Evolutionary conservation across 2,113 vertebrate genomes (phyloP).

Genomic region (Prunella himalayana): DNA sequence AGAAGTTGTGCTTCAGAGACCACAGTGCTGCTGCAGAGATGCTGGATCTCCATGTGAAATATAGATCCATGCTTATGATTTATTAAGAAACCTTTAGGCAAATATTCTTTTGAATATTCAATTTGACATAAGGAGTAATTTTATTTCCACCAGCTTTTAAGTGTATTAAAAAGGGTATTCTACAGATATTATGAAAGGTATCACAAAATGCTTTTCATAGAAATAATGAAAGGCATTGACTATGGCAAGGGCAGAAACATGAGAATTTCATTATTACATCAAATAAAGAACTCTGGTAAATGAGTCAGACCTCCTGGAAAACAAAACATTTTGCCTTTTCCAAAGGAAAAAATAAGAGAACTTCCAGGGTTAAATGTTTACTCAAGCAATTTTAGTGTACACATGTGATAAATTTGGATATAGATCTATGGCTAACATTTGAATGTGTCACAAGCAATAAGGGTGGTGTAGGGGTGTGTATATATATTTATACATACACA

Average conservation of each 20-base stretch:
- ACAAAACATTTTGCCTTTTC: not conserved
- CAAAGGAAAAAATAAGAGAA: not conserved
- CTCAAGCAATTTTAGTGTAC: not conserved
- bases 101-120: not conserved
- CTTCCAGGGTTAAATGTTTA: not conserved
- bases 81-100: not conserved
- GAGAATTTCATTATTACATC: not conserved
- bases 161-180: not conserved
- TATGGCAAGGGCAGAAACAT: not conserved
- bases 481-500: rapidly evolving
- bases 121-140: not conserved
- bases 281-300: not conserved
- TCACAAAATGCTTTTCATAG: not conserved
- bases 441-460: not conserved
- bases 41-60: not conserved
- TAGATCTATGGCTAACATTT: not conserved
- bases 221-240: not conserved
- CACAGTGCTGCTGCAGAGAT: not conserved
- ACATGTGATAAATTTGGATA: not conserved
- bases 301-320: not conserved
- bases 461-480: too few relatives aligned
- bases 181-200: not conserved
- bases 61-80: rapidly evolving
- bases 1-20: not conserved
- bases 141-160: not conserved